Conservation (phyloP, 2,113 vertebrate genomes). For the Sinocyclocheilus anshuiensis region DNA sequence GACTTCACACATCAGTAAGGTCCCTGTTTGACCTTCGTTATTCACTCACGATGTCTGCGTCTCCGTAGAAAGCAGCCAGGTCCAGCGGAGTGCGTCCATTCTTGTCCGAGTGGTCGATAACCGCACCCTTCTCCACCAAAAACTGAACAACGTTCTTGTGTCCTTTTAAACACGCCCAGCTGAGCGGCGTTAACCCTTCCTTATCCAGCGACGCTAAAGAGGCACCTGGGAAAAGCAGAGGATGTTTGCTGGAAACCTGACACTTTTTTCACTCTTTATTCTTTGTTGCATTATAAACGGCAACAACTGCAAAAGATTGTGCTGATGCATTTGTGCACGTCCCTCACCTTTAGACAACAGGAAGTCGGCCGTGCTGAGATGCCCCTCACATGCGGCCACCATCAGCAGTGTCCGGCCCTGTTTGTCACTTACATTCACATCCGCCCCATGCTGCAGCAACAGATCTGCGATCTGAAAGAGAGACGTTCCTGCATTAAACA, state of each 20-base stretch:
- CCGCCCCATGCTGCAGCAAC: constrained; percentile 84
- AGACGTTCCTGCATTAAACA: not conserved
- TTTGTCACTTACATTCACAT: constrained; percentile 91
- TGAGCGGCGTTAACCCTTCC: constrained; percentile 92
- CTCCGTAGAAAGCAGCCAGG: constrained; percentile 95
- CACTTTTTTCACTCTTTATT: not conserved
- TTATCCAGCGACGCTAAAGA: constrained; percentile 89
- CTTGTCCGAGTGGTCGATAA: constrained; percentile 93
- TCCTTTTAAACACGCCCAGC: constrained; percentile 98
- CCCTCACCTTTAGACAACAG: constrained; percentile 89
- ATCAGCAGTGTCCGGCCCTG: constrained; percentile 95
- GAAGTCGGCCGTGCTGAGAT: constrained; percentile 91
- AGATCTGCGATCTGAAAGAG: constrained; percentile 85
- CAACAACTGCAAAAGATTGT: not conserved
- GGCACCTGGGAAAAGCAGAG: constrained; percentile 78
- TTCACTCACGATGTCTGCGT: constrained; percentile 88
- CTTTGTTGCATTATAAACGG: not conserved
- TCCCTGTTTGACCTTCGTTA: not conserved
- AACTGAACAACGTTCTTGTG: constrained; percentile 90
- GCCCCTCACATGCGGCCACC: constrained; percentile 96
- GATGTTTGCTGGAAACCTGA: not conserved
- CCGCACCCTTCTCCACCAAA: constrained; percentile 90
- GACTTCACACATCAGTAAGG: not conserved
- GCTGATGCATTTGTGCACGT: not conserved
- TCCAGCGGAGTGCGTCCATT: constrained; percentile 95